Percentiles rank a stretch among this genome's conserved stretches.
Conservation (phyloP, 1,140 invertebrate species). For the Caenorhabditis inopinata region DNA sequence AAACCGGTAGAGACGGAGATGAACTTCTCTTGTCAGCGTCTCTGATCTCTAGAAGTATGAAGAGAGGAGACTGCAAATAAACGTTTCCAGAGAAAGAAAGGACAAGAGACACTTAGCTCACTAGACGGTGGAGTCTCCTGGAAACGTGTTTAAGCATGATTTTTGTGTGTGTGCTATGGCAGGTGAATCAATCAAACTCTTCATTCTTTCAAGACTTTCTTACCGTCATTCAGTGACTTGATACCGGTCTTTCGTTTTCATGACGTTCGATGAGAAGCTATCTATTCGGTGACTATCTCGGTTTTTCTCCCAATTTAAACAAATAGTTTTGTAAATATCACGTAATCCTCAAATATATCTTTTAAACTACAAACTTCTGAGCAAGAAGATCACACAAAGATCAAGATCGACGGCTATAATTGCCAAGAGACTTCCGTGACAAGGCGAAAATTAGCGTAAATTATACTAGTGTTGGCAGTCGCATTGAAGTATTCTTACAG, state of each 20-base stretch:
- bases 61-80: not conserved
- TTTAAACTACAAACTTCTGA: no score
- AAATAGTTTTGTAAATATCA: no score
- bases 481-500: no score
- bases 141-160: conserved; percentile 27
- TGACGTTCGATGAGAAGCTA: not conserved
- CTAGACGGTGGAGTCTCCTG: not conserved
- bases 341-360: no score
- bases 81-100: conserved; percentile 9
- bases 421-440: no score
- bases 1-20: not conserved
- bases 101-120: not conserved
- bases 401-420: no score
- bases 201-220: not conserved
- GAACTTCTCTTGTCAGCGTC: not conserved
- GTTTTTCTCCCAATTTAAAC: not conserved
- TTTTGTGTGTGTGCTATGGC: not conserved
- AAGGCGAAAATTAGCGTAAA: no score
- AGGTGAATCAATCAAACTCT: not conserved
- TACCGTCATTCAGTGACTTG: conserved; percentile 26
- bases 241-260: not conserved
- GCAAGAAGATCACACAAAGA: no score
- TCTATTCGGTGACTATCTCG: not conserved
- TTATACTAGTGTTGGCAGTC: no score
- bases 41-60: not conserved